Conservation (phyloP, 1,140 invertebrate species). For the Temnothorax nylanderi region DNA sequence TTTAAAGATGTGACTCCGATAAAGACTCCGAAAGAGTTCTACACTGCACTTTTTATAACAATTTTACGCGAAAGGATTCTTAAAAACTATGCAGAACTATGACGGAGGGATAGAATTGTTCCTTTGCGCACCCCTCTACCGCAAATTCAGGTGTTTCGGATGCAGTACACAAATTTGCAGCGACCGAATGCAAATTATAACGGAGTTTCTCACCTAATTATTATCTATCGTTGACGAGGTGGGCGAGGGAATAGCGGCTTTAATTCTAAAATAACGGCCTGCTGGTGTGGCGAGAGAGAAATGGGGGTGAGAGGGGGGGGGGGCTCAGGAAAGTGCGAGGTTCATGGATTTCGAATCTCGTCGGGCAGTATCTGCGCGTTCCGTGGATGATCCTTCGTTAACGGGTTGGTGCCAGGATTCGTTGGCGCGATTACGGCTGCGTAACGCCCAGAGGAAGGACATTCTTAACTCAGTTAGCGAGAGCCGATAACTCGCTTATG, state of each 20-base stretch:
- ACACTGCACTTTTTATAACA: background rate
- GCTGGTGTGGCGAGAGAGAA: background rate
- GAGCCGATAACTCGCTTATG: constrained; percentile 39
- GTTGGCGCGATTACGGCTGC: constrained; percentile 13
- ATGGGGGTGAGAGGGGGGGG: background rate
- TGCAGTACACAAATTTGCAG: background rate
- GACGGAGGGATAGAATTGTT: background rate
- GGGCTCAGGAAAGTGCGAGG: background rate
- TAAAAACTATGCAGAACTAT: background rate
- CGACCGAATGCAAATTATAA: background rate
- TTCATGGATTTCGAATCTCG: constrained; percentile 25
- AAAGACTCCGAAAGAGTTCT: background rate
- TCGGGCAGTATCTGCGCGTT: background rate
- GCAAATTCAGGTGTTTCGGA: background rate
- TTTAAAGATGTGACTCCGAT: background rate
- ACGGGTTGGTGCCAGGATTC: constrained; percentile 15
- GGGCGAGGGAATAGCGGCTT: background rate
- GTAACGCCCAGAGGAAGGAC: constrained; percentile 37
- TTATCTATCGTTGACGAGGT: background rate
- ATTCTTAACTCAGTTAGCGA: constrained; percentile 53
- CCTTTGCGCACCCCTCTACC: background rate
- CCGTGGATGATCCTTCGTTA: constrained; percentile 44
- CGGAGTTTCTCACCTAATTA: constrained; percentile 8
- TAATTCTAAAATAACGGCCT: constrained; percentile 59
- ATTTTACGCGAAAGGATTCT: background rate